phyloP scores from a whole-genome alignment of 2,113 vertebrate genomes.

The Delphinapterus leucas region DNA sequence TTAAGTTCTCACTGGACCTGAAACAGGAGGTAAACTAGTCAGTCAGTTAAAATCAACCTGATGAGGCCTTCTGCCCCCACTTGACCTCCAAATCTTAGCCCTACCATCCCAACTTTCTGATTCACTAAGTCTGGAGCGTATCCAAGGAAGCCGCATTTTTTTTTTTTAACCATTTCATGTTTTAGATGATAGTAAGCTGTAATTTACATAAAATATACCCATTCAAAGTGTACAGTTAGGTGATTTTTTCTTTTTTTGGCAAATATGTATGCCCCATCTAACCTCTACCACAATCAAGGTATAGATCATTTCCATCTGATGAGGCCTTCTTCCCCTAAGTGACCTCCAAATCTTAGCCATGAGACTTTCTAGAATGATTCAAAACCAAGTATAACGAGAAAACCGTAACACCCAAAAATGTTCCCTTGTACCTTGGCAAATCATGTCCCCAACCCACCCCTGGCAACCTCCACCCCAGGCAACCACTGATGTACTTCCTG shows the following conservation, averaged over 20 bases:
- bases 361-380: not conserved
- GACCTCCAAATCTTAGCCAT: not conserved
- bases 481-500: not conserved
- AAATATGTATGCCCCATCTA: no score
- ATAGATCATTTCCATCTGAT: no score
- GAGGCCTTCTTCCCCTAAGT: not conserved
- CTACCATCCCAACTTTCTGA: not conserved
- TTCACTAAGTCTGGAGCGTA: not conserved
- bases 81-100: not conserved
- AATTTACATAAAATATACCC: not conserved
- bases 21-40: not conserved
- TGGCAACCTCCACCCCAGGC: not conserved
- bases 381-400: not conserved
- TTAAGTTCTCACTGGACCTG: not conserved
- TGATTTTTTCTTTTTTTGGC: no score
- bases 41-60: not conserved
- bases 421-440: not conserved
- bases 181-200: not conserved
- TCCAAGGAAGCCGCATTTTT: not conserved
- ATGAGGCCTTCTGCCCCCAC: not conserved
- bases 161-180: not conserved
- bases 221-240: no score
- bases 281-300: no score
- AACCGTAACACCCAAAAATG: not conserved
- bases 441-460: not conserved